These are phyloP conservation scores for Tinea trinotella DNA, from an alignment of 2,888 invertebrate genomes.

Conservation along the genomic window DNA sequence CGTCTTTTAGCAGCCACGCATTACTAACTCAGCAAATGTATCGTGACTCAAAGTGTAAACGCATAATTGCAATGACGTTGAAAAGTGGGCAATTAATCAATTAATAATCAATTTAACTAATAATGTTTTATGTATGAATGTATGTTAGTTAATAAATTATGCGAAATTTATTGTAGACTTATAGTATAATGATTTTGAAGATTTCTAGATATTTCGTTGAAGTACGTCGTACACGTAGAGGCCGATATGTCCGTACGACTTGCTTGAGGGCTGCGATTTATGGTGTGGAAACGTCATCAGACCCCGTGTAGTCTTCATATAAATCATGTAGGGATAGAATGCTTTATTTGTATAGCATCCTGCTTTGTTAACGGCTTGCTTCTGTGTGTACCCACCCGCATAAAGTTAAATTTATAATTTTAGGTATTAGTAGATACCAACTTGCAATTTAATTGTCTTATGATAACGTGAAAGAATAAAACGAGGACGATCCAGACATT, in stretches of 20 bases:
- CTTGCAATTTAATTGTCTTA: too few relatives aligned
- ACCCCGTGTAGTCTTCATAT: slow-evolving; percentile 48
- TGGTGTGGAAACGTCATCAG: slow-evolving; percentile 68
- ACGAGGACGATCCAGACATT: too few relatives aligned
- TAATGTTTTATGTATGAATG: neutral
- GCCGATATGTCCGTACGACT: slow-evolving; percentile 59
- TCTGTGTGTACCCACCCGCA: neutral
- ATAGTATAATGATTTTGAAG: neutral
- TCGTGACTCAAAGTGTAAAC: neutral
- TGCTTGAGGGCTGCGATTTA: slow-evolving; percentile 65
- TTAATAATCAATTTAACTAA: neutral
- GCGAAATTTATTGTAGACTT: neutral
- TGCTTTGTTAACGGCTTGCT: slow-evolving; percentile 1
- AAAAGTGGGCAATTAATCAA: neutral
- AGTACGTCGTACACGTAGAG: slow-evolving; percentile 49
- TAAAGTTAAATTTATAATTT: neutral
- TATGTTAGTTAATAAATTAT: neutral
- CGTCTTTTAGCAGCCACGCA: neutral
- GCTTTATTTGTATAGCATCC: slow-evolving; percentile 45
- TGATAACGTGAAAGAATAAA: too few relatives aligned
- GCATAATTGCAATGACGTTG: neutral
- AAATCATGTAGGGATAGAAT: slow-evolving; percentile 43
- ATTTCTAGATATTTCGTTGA: neutral
- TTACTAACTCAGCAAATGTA: neutral
- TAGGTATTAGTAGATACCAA: too few relatives aligned